Evolutionary conservation across 2,888 invertebrate genomes (phyloP).

Genomic region (Apamea crenata): DNA sequence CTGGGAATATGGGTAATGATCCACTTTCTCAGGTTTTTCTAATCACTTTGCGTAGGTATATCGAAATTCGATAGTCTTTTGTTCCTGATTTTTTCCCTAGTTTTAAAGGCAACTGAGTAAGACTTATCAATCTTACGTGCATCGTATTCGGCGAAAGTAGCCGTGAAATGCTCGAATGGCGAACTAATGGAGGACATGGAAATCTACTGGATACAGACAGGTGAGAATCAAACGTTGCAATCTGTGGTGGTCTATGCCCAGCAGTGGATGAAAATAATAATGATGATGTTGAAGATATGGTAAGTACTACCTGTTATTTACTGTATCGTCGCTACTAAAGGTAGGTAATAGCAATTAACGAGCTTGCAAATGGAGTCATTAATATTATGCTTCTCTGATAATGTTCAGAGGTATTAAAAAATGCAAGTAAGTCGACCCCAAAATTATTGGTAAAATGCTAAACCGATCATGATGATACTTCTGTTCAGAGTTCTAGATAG

Average conservation of each 20-base stretch:
- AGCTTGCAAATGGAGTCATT: not conserved
- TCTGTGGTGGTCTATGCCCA: no score
- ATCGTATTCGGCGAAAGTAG: not conserved
- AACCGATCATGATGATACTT: not conserved
- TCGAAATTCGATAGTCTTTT: not conserved
- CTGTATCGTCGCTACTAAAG: not conserved
- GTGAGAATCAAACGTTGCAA: no score
- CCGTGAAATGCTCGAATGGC: not conserved
- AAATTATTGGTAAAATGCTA: not conserved
- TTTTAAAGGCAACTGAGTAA: no score
- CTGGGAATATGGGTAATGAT: not conserved
- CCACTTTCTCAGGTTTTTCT: not conserved
- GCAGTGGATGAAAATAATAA: not conserved
- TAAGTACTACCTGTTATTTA: no score
- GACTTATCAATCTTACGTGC: not conserved
- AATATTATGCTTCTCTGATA: not conserved
- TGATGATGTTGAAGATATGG: no score
- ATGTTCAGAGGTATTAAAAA: not conserved
- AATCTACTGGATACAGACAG: not conserved
- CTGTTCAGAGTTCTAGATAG: not conserved
- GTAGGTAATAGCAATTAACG: not conserved
- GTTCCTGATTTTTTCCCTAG: not conserved
- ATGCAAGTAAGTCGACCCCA: not conserved
- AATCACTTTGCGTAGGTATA: not conserved
- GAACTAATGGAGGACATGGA: no score